These are phyloP conservation scores for Calcarius ornatus DNA, from an alignment of 2,113 vertebrate species.

Conservation along the genomic window DNA sequence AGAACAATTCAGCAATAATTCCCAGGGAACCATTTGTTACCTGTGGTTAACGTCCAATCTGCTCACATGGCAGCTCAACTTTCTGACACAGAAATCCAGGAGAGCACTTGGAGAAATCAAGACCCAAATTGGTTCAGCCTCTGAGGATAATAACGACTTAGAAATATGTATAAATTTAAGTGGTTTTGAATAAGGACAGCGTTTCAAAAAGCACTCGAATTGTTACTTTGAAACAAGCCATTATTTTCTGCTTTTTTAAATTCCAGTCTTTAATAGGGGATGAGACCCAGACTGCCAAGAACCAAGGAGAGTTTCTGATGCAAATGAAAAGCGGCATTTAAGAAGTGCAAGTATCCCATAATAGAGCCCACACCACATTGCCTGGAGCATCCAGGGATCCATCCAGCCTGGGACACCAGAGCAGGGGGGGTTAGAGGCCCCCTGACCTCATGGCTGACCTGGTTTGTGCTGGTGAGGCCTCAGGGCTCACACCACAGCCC, in stretches of 20 bases:
- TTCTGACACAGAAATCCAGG: conserved; percentile 57
- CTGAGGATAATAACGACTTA: conserved; percentile 59
- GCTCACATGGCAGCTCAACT: conserved; percentile 23
- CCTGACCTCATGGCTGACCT: background rate
- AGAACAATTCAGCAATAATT: conserved; percentile 43
- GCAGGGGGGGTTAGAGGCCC: background rate
- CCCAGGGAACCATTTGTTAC: conserved; percentile 17
- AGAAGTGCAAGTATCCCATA: conserved; percentile 66
- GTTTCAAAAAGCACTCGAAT: conserved; percentile 57
- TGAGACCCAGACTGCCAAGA: conserved; percentile 44
- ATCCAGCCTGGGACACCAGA: background rate
- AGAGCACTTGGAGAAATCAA: conserved; percentile 36
- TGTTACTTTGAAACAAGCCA: conserved; percentile 71
- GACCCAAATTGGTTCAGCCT: conserved; percentile 60
- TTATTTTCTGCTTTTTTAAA: conserved; percentile 67
- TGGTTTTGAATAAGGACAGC: conserved; percentile 55
- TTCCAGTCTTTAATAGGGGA: conserved; percentile 46
- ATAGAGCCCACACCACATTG: background rate
- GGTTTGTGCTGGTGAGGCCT: background rate
- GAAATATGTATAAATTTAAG: conserved; percentile 67
- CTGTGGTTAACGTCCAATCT: background rate
- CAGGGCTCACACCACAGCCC: background rate
- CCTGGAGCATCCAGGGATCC: background rate
- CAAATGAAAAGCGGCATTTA: conserved; percentile 65
- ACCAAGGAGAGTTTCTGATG: conserved; percentile 47